Evolutionary conservation across 2,797 vertebrate genomes (phyloP).

Genomic region (Moxostoma hubbsi): DNA sequence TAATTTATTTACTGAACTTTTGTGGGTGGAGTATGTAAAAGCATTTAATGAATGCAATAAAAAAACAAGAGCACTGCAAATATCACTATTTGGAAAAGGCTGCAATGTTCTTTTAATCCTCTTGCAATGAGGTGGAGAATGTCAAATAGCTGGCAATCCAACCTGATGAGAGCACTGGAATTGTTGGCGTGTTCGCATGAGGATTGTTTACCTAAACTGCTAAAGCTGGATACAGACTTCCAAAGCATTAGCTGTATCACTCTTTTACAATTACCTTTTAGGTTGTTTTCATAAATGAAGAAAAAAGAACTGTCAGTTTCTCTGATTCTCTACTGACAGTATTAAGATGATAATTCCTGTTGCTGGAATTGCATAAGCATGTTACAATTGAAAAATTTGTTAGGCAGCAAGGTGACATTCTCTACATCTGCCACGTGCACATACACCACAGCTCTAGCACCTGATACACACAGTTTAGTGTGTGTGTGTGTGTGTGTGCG

Average conservation of each 20-base stretch:
- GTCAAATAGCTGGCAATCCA: constrained; percentile 72
- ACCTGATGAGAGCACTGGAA: constrained; percentile 68
- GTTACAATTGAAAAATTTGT: constrained; percentile 69
- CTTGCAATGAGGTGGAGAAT: constrained; percentile 63
- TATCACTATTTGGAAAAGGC: constrained; percentile 43
- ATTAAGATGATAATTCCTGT: too few relatives aligned
- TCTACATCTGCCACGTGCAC: constrained; percentile 62
- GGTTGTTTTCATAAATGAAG: too few relatives aligned
- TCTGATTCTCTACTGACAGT: too few relatives aligned
- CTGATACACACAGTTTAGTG: background rate
- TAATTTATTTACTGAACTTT: constrained; percentile 44
- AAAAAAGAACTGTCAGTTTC: too few relatives aligned
- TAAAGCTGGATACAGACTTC: constrained; percentile 54
- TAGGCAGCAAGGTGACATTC: constrained; percentile 67
- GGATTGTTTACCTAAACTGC: constrained; percentile 22
- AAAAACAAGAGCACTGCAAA: constrained; percentile 45
- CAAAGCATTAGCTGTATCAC: background rate
- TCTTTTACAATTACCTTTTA: too few relatives aligned
- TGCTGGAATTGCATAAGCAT: too few relatives aligned
- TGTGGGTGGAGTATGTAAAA: constrained; percentile 31
- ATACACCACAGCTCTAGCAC: constrained; percentile 16
- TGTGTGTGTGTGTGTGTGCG: background rate
- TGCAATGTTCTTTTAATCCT: constrained; percentile 48
- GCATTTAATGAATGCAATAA: constrained; percentile 46
- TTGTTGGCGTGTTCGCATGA: constrained; percentile 27